Evolutionary conservation across 2,797 vertebrate species (phyloP).

Genomic region (Notolepis coatsorum): DNA sequence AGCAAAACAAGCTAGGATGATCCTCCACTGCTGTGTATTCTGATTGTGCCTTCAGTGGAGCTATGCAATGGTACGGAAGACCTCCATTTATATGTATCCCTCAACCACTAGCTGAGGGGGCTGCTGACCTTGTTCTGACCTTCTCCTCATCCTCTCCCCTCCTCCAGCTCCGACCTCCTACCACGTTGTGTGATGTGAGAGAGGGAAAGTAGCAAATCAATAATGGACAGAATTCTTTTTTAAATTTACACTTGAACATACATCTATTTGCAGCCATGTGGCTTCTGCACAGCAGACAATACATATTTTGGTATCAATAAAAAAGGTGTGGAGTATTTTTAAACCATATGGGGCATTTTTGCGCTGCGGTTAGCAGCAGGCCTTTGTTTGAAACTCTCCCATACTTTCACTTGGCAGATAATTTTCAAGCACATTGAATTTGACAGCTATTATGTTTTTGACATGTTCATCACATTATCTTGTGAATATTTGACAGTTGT

Average conservation of each 20-base stretch:
- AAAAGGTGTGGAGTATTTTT: background rate
- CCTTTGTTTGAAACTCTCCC: background rate
- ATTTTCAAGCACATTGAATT: background rate
- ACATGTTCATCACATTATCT: constrained; percentile 30
- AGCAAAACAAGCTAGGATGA: too few species aligned
- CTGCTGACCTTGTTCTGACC: constrained; percentile 34
- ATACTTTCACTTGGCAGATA: constrained; percentile 20
- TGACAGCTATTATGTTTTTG: constrained; percentile 19
- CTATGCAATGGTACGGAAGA: constrained; percentile 7
- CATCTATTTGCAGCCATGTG: constrained; percentile 6
- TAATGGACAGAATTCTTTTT: constrained; percentile 4
- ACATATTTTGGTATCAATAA: constrained; percentile 10
- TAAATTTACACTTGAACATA: constrained; percentile 1
- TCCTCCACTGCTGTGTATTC: constrained; percentile 2
- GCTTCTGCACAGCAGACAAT: background rate
- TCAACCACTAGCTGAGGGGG: constrained; percentile 3
- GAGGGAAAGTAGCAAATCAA: constrained; percentile 42
- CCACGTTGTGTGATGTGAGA: constrained; percentile 15
- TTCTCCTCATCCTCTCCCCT: background rate
- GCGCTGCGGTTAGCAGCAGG: constrained; percentile 18
- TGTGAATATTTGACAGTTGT: constrained; percentile 52
- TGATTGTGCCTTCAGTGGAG: too few species aligned
- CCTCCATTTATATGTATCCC: background rate
- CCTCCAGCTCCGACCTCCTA: background rate
- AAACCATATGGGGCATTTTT: constrained; percentile 7